These are phyloP conservation scores for Brachionus calyciflorus DNA, from an alignment of 1,140 invertebrate species.

Conservation along the genomic window DNA sequence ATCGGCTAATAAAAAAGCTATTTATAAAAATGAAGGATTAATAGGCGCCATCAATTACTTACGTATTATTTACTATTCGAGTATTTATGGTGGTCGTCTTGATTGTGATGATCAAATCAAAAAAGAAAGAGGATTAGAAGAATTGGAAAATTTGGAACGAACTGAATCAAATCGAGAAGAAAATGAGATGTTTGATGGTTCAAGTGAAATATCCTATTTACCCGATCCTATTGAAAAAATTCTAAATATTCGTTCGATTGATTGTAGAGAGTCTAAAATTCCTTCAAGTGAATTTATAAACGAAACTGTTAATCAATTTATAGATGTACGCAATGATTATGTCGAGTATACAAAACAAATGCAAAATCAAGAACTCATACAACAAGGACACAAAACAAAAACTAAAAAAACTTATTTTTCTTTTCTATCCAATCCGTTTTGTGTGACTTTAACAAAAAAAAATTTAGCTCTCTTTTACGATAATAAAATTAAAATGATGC, in stretches of 20 bases:
- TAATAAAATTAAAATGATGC: conserved; percentile 89
- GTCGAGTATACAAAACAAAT: conserved; percentile 33
- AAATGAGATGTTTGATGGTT: background rate
- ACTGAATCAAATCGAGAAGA: background rate
- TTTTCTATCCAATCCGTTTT: conserved; percentile 85
- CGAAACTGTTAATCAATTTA: conserved; percentile 81
- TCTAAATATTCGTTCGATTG: conserved; percentile 72
- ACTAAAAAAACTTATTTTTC: conserved; percentile 66
- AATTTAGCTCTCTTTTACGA: conserved; percentile 85
- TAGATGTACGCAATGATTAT: conserved; percentile 88
- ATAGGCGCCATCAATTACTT: conserved; percentile 58
- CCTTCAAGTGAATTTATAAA: conserved; percentile 87
- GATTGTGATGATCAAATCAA: conserved; percentile 17
- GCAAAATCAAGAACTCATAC: background rate
- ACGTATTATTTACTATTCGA: conserved; percentile 83
- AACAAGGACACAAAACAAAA: background rate
- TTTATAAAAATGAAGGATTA: conserved; percentile 73
- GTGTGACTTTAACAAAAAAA: conserved; percentile 85
- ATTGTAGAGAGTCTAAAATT: conserved; percentile 76
- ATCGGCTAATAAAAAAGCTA: conserved; percentile 68
- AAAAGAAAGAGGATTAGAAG: conserved; percentile 38
- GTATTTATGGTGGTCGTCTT: conserved; percentile 73
- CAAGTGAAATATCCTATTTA: conserved; percentile 50
- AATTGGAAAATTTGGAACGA: background rate
- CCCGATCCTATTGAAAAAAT: conserved; percentile 62